Conservation (phyloP, 1,140 invertebrate species). For the Chymomyza costata region DNA sequence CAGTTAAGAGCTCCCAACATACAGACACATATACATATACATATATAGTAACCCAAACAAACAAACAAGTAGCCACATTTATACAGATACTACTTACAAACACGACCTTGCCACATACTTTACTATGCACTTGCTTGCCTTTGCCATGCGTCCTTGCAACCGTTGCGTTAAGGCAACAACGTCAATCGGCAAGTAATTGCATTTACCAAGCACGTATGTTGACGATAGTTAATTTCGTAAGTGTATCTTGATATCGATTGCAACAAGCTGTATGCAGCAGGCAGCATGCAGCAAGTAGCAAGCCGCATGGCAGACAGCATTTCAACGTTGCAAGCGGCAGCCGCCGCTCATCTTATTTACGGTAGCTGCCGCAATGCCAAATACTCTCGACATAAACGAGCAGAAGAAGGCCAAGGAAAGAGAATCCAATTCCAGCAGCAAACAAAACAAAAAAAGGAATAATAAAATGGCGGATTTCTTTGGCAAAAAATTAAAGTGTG, state of each 20-base stretch:
- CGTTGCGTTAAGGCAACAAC: no score
- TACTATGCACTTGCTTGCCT: no score
- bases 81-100: no score
- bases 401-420: slow-evolving; percentile 22
- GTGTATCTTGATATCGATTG: slow-evolving; percentile 72
- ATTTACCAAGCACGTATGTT: slow-evolving; percentile 72
- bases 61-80: no score
- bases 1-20: slow-evolving; percentile 21
- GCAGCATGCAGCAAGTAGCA: slow-evolving; percentile 6
- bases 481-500: no score
- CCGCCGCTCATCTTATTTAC: slow-evolving; percentile 43
- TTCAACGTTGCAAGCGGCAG: no score
- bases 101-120: no score
- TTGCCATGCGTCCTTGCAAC: neutral
- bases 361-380: no score
- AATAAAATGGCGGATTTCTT: no score
- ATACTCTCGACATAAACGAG: slow-evolving; percentile 11
- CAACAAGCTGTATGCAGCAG: slow-evolving; percentile 31
- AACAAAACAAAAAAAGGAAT: neutral
- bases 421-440: slow-evolving; percentile 21
- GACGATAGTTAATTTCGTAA: slow-evolving; percentile 74
- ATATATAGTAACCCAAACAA: no score
- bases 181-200: slow-evolving; percentile 71
- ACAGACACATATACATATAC: no score
- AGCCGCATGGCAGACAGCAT: slow-evolving; percentile 1